Evolutionary conservation across 2,888 invertebrate species (phyloP), one percentile per base, ranked within the genome.

Genomic region (Eristalis intricaria): DNA sequence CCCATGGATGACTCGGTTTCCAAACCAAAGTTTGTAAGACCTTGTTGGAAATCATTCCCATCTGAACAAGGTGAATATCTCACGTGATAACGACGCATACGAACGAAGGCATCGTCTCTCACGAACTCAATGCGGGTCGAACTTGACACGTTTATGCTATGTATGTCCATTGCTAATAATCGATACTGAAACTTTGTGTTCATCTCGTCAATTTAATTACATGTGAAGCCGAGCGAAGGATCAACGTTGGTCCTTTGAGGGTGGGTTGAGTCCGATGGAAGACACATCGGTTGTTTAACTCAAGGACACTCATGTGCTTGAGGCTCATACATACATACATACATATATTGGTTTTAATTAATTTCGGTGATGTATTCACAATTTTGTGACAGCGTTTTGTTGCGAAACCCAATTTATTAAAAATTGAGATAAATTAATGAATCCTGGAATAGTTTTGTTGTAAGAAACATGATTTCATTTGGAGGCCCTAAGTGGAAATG

Each of bases 181-280:
- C 60, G 40, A 71, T 61, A 61, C 11, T n/a, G 19, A 23, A 60
- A 70, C 38, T 70, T 38, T 61, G 23, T 60, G n/a, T 26, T 26
- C 11, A n/a, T 29, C 70, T 40, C 60, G 23, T 60, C 60, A 71
- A 71, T 19, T 71, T 71, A 71, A 71, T 71, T 61, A 35, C 22
- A 35, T 22, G 35, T 22, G 58, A 69, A 35, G 58, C 35, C 61
- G 50, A 50, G 43, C 4, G 4, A 68, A 68, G 11, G 26, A 68
- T 68, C 29, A 19, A 68, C 8, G 11, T 50, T 11, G 2, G 50
- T 68, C 19, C 43, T 19, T 32, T 29, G 19, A 29, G 26, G 43
- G 23, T 23, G 66, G 11, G 23, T 43, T 26, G 66, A 19, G 50
- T 19, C 3, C n/a, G 40, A 65, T 43, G 19, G 15, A 38, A 26